Percentiles rank a stretch among this genome's conserved stretches.
Evolutionary conservation across 2,113 vertebrate genomes (phyloP).

Genomic region (Triplophysa tibetana): DNA sequence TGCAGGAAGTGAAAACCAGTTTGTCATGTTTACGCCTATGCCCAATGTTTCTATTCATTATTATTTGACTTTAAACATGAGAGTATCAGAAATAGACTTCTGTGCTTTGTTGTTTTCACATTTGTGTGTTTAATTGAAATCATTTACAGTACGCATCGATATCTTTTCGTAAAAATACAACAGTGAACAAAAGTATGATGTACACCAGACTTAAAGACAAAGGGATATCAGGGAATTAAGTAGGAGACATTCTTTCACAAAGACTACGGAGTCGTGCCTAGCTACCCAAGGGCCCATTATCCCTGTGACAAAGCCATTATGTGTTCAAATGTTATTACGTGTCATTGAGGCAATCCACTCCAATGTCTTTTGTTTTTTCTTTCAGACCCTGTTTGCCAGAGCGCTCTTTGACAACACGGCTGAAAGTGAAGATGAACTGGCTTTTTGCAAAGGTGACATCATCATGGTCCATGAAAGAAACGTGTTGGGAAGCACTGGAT

Average conservation of each 20-base stretch:
- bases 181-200: background rate
- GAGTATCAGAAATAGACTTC: too few species aligned
- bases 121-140: too few species aligned
- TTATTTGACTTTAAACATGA: background rate
- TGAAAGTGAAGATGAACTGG: conserved; percentile 87
- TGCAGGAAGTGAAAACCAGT: conserved; percentile 58
- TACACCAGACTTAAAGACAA: background rate
- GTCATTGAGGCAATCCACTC: background rate
- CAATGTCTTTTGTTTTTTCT: conserved; percentile 36
- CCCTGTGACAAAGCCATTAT: conserved; percentile 34
- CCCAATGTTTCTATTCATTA: background rate
- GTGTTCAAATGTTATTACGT: conserved; percentile 29
- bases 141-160: too few species aligned
- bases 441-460: conserved; percentile 88
- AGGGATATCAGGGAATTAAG: conserved; percentile 1
- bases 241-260: conserved; percentile 33
- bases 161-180: too few species aligned
- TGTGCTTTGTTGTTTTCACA: too few species aligned
- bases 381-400: conserved; percentile 82
- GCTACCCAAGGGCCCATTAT: conserved; percentile 47
- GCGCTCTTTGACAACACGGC: conserved; percentile 92
- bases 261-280: conserved; percentile 31
- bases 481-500: conserved; percentile 78
- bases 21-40: conserved; percentile 1
- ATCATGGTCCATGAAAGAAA: conserved; percentile 80